These are phyloP conservation scores for Australoheros scitulus DNA, from an alignment of 2,113 vertebrate genomes.

Conservation along the genomic window DNA sequence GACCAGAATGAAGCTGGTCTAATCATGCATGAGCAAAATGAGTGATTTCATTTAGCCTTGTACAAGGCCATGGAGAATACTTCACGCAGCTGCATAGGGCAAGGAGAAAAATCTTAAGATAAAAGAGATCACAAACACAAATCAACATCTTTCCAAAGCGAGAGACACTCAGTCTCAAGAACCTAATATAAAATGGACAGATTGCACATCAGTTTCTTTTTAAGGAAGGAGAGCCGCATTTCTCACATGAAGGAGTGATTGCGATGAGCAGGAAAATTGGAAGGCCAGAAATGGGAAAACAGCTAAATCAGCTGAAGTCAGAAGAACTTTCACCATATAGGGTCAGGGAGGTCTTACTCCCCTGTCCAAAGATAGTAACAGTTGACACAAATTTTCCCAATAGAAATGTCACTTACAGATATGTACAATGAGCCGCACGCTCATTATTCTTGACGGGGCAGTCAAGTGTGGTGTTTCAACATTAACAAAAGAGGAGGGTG, in stretches of 20 bases:
- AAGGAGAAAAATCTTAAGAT: not conserved
- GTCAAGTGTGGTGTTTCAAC: conserved; percentile 50
- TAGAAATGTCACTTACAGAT: conserved; percentile 63
- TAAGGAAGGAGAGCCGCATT: not conserved
- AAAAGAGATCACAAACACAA: conserved; percentile 36
- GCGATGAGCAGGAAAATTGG: conserved; percentile 27
- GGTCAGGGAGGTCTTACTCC: conserved; percentile 38
- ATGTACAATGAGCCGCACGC: conserved; percentile 40
- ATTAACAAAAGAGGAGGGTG: conserved; percentile 22
- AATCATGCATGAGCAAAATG: not conserved
- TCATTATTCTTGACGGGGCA: conserved; percentile 53
- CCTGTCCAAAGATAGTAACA: conserved; percentile 51
- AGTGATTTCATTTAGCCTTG: not conserved
- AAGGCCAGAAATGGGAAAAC: not conserved
- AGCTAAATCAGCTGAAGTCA: conserved; percentile 42
- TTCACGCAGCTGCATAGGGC: not conserved
- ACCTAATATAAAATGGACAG: conserved; percentile 60
- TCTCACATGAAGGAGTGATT: conserved; percentile 17
- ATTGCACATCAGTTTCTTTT: conserved; percentile 37
- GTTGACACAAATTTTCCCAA: conserved; percentile 51
- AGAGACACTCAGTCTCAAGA: conserved; percentile 22
- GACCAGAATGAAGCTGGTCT: conserved; percentile 18
- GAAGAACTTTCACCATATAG: conserved; percentile 2
- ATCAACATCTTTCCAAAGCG: conserved; percentile 16
- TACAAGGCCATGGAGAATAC: not conserved